Conservation (phyloP, 2,888 invertebrate species). For the Erebia palarica region DNA sequence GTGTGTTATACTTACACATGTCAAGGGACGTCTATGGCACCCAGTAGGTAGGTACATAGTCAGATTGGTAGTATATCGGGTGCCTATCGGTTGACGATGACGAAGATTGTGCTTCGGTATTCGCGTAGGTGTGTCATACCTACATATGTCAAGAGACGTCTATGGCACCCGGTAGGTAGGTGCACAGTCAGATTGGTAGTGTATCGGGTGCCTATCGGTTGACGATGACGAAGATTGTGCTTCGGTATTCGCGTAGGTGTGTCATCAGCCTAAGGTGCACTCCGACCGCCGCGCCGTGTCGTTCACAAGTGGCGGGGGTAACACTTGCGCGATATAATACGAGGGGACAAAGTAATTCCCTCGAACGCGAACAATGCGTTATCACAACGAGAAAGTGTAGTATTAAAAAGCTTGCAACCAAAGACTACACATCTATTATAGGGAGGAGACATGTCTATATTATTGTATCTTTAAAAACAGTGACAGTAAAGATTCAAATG, state of each 20-base stretch:
- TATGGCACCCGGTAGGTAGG: no score
- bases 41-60: no score
- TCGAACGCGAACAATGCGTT: slow-evolving; percentile 64
- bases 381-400: slow-evolving; percentile 53
- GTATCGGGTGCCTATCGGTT: no score
- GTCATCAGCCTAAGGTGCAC: slow-evolving; percentile 19
- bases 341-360: slow-evolving; percentile 62
- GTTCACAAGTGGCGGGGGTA: slow-evolving; percentile 38
- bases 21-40: no score
- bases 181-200: no score
- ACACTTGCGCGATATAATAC: slow-evolving; percentile 49
- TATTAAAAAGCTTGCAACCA: slow-evolving; percentile 41
- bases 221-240: neutral
- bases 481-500: no score
- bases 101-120: neutral
- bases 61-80: no score
- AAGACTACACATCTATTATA: slow-evolving; percentile 34
- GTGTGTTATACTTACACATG: no score
- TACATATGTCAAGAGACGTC: no score
- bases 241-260: neutral
- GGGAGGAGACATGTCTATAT: neutral
- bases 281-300: slow-evolving; percentile 27
- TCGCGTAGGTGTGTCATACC: neutral
- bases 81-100: no score
- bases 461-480: no score